A percentile compares a stretch with the other conserved stretches of the same genome.
phyloP scores from a whole-genome alignment of 30 jellyfish, hydroid and myxozoan species.

The Chrysaora quinquecirrha region DNA sequence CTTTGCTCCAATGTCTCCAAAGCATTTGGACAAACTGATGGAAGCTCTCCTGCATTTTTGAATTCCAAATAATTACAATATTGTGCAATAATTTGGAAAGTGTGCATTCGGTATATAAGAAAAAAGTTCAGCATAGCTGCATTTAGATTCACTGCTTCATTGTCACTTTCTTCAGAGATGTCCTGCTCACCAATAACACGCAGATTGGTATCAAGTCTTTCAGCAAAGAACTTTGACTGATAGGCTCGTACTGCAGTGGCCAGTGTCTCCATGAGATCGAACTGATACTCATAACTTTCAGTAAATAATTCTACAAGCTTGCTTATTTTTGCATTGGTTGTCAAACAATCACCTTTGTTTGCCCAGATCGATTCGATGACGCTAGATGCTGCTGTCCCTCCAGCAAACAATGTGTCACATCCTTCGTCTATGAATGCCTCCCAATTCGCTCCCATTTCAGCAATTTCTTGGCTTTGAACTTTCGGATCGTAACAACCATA shows the following conservation, averaged over 20 bases:
- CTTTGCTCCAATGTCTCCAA: constrained; percentile 1
- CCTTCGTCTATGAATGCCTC: constrained; percentile 42
- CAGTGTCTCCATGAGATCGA: constrained; percentile 70
- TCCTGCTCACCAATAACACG: constrained; percentile 9
- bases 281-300: constrained; percentile 53
- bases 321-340: constrained; percentile 26
- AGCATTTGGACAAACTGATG: constrained; percentile 23
- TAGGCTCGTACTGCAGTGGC: constrained; percentile 48
- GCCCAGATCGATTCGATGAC: constrained; percentile 9
- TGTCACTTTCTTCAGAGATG: constrained; percentile 1
- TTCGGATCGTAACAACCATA: constrained; percentile 53
- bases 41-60: constrained; percentile 47
- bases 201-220: neutral
- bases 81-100: constrained; percentile 22
- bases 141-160: constrained; percentile 2
- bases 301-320: constrained; percentile 24
- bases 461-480: constrained; percentile 50
- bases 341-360: constrained; percentile 23
- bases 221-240: constrained; percentile 11
- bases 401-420: constrained; percentile 39
- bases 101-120: constrained; percentile 20
- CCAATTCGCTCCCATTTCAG: constrained; percentile 39
- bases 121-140: constrained; percentile 14
- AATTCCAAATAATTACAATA: constrained; percentile 47
- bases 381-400: constrained; percentile 46